Evolutionary conservation across 2,113 vertebrate genomes (phyloP), one percentile per base, ranked within the genome.

Genomic region (Zapornia atra): DNA sequence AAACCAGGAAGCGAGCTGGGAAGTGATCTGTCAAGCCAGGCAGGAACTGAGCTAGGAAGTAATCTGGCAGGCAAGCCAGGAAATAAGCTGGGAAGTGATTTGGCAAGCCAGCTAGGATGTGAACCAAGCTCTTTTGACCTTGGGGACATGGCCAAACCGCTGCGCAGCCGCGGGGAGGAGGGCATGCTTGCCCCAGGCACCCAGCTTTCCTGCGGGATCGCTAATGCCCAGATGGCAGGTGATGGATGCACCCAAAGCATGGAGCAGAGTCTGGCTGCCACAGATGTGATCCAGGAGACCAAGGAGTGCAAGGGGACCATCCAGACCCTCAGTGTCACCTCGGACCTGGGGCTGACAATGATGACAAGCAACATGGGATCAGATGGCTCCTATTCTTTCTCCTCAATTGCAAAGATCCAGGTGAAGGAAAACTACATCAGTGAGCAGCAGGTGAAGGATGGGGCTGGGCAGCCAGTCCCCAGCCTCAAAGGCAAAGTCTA

Each of bases 401-500:
- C 98, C 13, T 99, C 99, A 0, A 97, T 98, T 17, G 98, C 99
- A 4, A 96, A 98, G 96, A 97, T 99, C 72, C 98, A 94, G 70
- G 98, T 99, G 91, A 98, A 98, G 86, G 99, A 99, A 82, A 98
- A 95, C 9, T 93, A 98, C 94, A 93, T 99, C 29, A 11, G 96
- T 2, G 42, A 98, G 94, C 92, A 83, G 40, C 50, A 20, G 57
- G 97, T 3, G 81, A 95, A 26, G 61, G 93, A 54, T 2, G 40
- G 92, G 36, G 36, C 73, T 3, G 29, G 31, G 9, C 90, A 44
- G 5, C 8, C 6, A 0, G 10, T n/a, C 9, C 59, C 54, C 0
- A 9, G 50, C 63, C 95, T 99, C 51, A 97, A 92, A 44, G 98
- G 99, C 46, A 99, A 99, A 87, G 98, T 99, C 87, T 99, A 99